A percentile compares a stretch with the other conserved stretches of the same genome.
phyloP scores from a whole-genome alignment of 2,113 vertebrate genomes.

The Zosterops lateralis region DNA sequence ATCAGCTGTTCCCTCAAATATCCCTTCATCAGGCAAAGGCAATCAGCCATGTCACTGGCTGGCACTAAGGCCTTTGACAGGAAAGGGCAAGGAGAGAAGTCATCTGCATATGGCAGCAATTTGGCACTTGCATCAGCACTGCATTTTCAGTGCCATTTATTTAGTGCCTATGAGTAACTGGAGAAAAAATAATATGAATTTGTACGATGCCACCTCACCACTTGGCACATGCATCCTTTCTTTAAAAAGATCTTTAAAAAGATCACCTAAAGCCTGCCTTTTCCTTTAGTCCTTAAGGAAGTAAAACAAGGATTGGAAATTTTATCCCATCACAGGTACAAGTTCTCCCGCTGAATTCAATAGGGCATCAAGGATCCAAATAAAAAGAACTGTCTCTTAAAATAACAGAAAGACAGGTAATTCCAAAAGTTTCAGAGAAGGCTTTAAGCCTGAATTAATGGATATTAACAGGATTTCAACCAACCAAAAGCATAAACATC shows the following conservation, averaged over 20 bases:
- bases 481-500: neutral
- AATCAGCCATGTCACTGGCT: neutral
- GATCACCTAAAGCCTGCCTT: neutral
- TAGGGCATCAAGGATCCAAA: neutral
- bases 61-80: neutral
- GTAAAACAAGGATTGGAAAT: neutral
- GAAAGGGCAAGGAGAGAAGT: slow-evolving; percentile 3
- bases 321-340: neutral
- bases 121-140: neutral
- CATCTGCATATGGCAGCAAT: neutral
- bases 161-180: neutral
- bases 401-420: neutral
- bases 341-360: neutral
- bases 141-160: neutral
- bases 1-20: neutral
- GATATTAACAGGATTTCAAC: neutral
- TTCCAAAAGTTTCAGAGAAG: neutral
- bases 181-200: neutral
- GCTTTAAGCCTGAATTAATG: neutral
- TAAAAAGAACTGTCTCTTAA: neutral
- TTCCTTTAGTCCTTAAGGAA: neutral
- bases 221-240: neutral
- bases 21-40: neutral
- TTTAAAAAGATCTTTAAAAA: neutral
- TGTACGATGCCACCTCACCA: neutral